Conservation (phyloP, 2,113 vertebrate species). For the Danionella cerebrum region DNA sequence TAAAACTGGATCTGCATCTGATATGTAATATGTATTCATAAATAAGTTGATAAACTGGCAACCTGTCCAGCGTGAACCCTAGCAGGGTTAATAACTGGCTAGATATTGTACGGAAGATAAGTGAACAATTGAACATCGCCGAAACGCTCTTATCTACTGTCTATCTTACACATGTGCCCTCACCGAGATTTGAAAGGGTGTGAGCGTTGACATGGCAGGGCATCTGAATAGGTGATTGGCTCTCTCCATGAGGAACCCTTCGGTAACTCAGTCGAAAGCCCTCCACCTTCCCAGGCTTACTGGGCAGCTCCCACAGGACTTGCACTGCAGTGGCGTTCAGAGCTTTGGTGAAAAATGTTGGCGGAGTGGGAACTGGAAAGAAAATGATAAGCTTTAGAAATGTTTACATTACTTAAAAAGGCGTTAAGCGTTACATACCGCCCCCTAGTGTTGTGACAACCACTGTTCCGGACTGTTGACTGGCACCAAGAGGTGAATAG, state of each 20-base stretch:
- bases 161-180: too few relatives aligned
- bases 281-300: constrained; percentile 51
- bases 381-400: background rate
- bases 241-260: constrained; percentile 55
- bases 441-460: constrained; percentile 57
- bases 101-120: too few relatives aligned
- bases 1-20: too few relatives aligned
- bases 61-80: too few relatives aligned
- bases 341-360: constrained; percentile 64
- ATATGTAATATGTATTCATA: too few relatives aligned
- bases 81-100: too few relatives aligned
- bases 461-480: constrained; percentile 53
- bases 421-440: constrained; percentile 48
- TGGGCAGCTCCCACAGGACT: constrained; percentile 65
- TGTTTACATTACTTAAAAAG: background rate
- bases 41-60: too few relatives aligned
- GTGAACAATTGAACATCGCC: too few relatives aligned
- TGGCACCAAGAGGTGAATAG: constrained; percentile 61
- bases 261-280: constrained; percentile 66
- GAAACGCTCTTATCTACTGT: too few relatives aligned
- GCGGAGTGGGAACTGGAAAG: constrained; percentile 55
- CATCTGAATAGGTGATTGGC: constrained; percentile 55
- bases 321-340: constrained; percentile 56
- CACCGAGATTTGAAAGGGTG: constrained; percentile 57
- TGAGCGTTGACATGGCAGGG: constrained; percentile 52